Evolutionary conservation across 1,140 invertebrate genomes (phyloP), one percentile per base, ranked within the genome.

Genomic region (Aphis gossypii): DNA sequence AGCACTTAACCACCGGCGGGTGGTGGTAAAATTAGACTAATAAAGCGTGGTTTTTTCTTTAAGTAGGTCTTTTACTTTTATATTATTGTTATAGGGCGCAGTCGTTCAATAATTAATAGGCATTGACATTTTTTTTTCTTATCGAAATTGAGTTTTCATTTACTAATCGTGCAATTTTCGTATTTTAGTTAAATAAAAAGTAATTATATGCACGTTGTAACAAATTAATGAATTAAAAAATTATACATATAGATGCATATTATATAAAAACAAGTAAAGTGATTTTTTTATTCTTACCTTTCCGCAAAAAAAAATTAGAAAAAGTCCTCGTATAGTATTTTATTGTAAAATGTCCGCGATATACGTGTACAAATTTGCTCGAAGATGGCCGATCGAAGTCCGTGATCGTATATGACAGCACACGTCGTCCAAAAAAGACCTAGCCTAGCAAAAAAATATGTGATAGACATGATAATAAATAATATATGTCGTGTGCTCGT

Each of bases 391-490:
- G 60, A 76, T n/a, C 60, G 14, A 76, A 76, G 5, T 76, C 4
- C 30, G 30, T n/a, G 60, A n/a, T n/a, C n/a, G 30, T 20, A 6
- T 76, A 76, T 21, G 60, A 76, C 14, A 14, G n/a, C 14, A 4
- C 11, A 76, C 60, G 60, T 76, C 30, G 60, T 76, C 6, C 21
- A 41, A 41, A 2, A 23, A 30, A 1, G 54, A 38, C 35, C 30
- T 25, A 54, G 6, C 11, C 35, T 51, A 1, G 38, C 8, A 21
- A 83, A 92, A 23, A 54, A 86, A 84, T 56, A 93, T 93, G 92
- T 93, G 92, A 84, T 82, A 56, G 8, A 83, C 76, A 86, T 86
- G 92, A 93, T 84, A 54, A 93, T 76, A n/a, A 14, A 76, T 76
- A 18, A 68, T n/a, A 68, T 68, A 68, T n/a, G 60, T 35, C 60